These are phyloP conservation scores for Acrobeloides nanus DNA, from an alignment of 2,888 invertebrate genomes.

Conservation along the genomic window DNA sequence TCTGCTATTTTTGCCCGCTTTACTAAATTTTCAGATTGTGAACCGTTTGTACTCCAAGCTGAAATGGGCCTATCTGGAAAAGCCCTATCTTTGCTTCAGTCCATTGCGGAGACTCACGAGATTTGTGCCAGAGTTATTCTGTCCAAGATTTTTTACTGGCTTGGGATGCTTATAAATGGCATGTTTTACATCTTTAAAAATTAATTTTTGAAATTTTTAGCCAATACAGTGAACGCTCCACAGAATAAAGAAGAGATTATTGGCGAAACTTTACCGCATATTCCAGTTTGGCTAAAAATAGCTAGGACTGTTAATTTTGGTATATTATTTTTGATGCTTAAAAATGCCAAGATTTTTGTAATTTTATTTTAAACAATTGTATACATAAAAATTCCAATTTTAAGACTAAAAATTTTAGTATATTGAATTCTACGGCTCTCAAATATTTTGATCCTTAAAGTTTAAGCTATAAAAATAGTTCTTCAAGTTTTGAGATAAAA, in stretches of 20 bases:
- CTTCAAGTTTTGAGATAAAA: no score
- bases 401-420: no score
- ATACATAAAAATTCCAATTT: no score
- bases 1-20: background rate
- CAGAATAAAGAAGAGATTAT: conserved; percentile 35
- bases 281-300: conserved; percentile 31
- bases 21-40: conserved; percentile 54
- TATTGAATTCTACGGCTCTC: no score
- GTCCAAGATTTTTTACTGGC: conserved; percentile 28
- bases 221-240: conserved; percentile 30
- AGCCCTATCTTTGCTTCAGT: conserved; percentile 23
- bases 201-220: conserved; percentile 15
- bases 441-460: no score
- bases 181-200: conserved; percentile 1
- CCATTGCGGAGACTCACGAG: conserved; percentile 11
- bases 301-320: conserved; percentile 8
- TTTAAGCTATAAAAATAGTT: no score
- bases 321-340: conserved; percentile 9
- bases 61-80: conserved; percentile 43
- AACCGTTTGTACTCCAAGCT: conserved; percentile 48
- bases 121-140: conserved; percentile 15
- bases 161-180: conserved; percentile 22
- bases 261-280: conserved; percentile 24
- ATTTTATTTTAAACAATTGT: no score
- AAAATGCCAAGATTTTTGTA: no score